Base-by-base conservation (phyloP, 2,888 invertebrate genomes). In the Petrolisthes manimaculis region DNA sequence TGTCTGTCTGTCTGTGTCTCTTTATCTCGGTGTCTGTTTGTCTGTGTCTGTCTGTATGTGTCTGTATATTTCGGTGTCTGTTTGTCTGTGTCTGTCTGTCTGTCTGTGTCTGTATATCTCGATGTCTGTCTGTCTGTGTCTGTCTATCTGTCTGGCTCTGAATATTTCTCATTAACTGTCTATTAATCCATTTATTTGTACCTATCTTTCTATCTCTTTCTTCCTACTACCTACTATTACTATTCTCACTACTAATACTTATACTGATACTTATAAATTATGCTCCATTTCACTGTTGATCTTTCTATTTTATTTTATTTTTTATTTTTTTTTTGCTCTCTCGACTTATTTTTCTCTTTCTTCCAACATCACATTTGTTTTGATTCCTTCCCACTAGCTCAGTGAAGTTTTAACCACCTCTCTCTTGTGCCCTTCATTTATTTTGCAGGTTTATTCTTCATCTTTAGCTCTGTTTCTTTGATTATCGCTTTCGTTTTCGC, bases 261-360 rank as follows among this genome's bases (percentile, higher is more conserved):
- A n/a, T 69, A 69, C 21, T 69, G n/a, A 18, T 6, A 4, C 21
- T 9, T 69, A 18, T 69, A 18, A n/a, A 18, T 5, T 74, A 12
- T 51, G 51, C 78, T 18, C n/a, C 37, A 69, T 67, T 56, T 8
- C 77, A 24, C 24, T 24, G 14, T 51, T 24, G 4, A 51, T 77
- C 37, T 77, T 77, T 77, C 37, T 24, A 4, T 5, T 37, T 77
- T 24, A 0, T 37, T 12, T 51, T 51, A 6, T 1, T 14, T 24
- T 5, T 14, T 37, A n/a, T 37, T 77, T 5, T 51, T 12, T 24
- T 77, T 6, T 54, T 18, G 14, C 3, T 14, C 0, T 69, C 51
- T 69, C 18, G 37, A 5, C 6, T 82, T n/a, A 24, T 82, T 37
- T 84, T 56, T 53, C 77, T n/a, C 77, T 21, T 24, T 54, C 84